Conservation (phyloP, 2,888 invertebrate genomes). For the Ferrisia virgata region DNA sequence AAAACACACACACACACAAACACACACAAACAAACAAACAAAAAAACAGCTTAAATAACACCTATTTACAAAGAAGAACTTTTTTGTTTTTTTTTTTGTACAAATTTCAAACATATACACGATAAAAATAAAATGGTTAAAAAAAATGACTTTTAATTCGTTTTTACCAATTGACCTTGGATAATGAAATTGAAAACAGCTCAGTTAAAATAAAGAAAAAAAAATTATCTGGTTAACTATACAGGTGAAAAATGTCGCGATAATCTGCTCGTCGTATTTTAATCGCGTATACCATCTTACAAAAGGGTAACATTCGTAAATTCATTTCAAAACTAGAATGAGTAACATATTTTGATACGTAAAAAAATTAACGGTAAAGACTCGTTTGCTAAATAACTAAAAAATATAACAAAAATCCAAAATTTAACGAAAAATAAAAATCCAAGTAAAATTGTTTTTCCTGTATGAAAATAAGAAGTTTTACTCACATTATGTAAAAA, state of each 20-base stretch:
- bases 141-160: constrained; percentile 29
- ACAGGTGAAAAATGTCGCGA: neutral
- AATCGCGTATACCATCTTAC: neutral
- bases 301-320: constrained; percentile 12
- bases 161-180: constrained; percentile 32
- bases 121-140: neutral
- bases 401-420: neutral
- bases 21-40: no score
- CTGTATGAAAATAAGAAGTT: neutral
- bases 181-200: neutral
- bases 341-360: constrained; percentile 5
- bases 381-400: constrained; percentile 11
- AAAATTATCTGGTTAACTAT: neutral
- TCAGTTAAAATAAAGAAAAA: neutral
- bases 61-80: neutral
- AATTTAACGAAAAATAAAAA: constrained; percentile 6
- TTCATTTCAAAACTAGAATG: constrained; percentile 4
- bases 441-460: neutral
- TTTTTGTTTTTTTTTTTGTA: no score
- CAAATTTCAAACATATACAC: neutral
- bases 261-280: neutral
- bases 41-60: neutral
- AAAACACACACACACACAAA: no score
- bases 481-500: neutral
- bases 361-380: constrained; percentile 17